phyloP scores from a whole-genome alignment of 2,797 vertebrate species.

The Glossophaga mutica region DNA sequence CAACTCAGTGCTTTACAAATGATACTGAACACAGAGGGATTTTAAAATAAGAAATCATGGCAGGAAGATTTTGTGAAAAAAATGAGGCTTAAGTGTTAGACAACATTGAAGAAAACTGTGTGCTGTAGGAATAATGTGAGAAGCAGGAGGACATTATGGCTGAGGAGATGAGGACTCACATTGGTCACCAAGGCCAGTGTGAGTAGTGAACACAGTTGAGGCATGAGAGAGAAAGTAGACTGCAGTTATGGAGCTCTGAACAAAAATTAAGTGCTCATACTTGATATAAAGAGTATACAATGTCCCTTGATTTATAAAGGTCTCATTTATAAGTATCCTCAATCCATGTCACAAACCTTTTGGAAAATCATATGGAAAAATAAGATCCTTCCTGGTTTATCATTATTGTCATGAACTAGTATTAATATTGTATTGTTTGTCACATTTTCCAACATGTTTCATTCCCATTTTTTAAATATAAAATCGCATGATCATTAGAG shows the following conservation, averaged over 20 bases:
- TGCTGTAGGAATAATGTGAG: neutral
- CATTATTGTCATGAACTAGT: neutral
- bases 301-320: neutral
- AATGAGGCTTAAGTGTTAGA: neutral
- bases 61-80: neutral
- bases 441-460: neutral
- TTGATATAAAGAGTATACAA: neutral
- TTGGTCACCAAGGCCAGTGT: too few relatives aligned
- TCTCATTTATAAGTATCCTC: neutral
- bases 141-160: neutral
- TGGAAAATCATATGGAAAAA: neutral
- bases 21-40: neutral
- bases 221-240: neutral
- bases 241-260: neutral
- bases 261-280: neutral
- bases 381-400: neutral
- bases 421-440: neutral
- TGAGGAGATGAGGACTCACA: neutral
- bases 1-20: neutral
- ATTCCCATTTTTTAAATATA: neutral
- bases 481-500: neutral
- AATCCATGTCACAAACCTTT: neutral
- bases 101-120: neutral
- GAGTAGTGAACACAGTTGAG: neutral
- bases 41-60: neutral